Evolutionary conservation across 2,888 invertebrate species (phyloP), one percentile per base, ranked within the genome.

Genomic region (Oligia latruncula): DNA sequence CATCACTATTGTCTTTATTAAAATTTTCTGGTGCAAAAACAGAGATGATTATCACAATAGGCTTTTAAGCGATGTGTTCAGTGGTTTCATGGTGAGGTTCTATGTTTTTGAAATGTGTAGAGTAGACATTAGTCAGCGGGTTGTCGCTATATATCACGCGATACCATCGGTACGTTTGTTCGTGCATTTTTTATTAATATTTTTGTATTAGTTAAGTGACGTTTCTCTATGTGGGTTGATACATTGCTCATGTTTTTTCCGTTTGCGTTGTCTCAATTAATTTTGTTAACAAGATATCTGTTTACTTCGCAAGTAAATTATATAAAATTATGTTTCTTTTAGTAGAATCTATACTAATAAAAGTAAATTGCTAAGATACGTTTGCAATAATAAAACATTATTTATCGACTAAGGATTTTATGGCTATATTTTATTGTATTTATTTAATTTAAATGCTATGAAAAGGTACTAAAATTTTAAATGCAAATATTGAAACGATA

Each of bases 181-280:
- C 80, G 78, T 82, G 82, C 87, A 84, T 89, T 90, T 89, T 87
- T 91, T 91, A 91, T 92, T 91, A 92, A 92, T 92, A 92, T 90
- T 91, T 89, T 90, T 88, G 85, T 91, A 87, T 89, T 88, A 88
- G 77, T 87, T 78, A 87, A 87, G 84, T 89, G 91, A 88, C 90
- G 85, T 88, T 87, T 88, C 74, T 82, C 87, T 89, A 89, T 87
- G 85, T 87, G 75, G 60, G 74, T 84, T 83, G 78, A 86, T 80
- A 60, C 85, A 86, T 86, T 82, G 83, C 81, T 79, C 66, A 82
- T 89, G 79, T 77, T 88, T 76, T 80, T 83, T 78, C 77, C 70
- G 73, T 83, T 76, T 77, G 46, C 66, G 58, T 77, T 84, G 87
- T 84, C 83, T 86, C 80, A 83, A 86, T 88, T 88, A 86, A 85